Base-by-base conservation (phyloP, 2,888 invertebrate genomes). In the Pyrocoelia pectoralis region DNA sequence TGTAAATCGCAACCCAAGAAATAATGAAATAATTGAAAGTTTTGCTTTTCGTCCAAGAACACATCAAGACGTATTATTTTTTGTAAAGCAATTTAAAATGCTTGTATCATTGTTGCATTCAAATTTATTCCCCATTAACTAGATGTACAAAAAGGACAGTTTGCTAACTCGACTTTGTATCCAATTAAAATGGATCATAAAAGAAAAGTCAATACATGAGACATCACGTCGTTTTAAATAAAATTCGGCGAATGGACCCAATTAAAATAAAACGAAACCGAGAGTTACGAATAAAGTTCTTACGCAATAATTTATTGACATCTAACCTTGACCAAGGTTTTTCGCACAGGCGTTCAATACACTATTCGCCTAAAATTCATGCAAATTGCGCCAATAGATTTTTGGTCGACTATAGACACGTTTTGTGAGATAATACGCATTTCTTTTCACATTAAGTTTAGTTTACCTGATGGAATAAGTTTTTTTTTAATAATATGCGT, bases 271-370 rank as follows among this genome's bases (percentile, higher is more conserved):
- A 13, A 56, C 17, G 13, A 28, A 55, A 46, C 15, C 29, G 24
- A 29, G 24, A 19, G 1, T 43, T 24, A 46, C 15, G 15, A 52
- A 13, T 29, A 38, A 17, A 17, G 13, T 9, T 52, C 57, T 49
- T 57, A 50, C 50, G 14, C 50, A 57, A 50, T n/a, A 57, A 57
- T 57, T 57, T 57, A 57, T 57, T 57, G 57, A 57, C 57, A 19
- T 57, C 50, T 57, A 57, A 57, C 57, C 57, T 57, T 57, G 57
- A 49, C 57, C 57, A 57, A 57, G 57, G 57, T 57, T 57, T 57
- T 49, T 33, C 38, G 19, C 29, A 57, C 18, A 18, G 18, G 14
- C 50, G 57, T 41, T 40, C 57, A 41, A 46, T 46, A 17, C 46
- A n/a, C n/a, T 46, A 18, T 17, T 46, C 33, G 17, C n/a, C 46